Percentiles rank a stretch among this genome's conserved stretches.
phyloP scores from a whole-genome alignment of 2,113 vertebrate species.

The Sceloporus tristichus region DNA sequence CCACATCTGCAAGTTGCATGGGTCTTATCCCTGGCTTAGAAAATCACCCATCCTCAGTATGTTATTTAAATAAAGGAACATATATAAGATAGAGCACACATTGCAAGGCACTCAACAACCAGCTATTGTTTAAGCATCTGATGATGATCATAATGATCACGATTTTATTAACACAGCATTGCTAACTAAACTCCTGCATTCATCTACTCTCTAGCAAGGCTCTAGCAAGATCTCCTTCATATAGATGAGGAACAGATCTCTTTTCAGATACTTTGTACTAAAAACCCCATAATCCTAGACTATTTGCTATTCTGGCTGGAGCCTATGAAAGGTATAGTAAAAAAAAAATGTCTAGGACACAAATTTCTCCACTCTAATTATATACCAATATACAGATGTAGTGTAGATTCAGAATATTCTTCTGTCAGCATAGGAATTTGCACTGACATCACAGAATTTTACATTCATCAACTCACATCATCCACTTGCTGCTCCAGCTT shows the following conservation, averaged over 20 bases:
- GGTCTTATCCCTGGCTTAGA: not conserved
- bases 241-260: not conserved
- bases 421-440: not conserved
- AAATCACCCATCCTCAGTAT: not conserved
- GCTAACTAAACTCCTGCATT: not conserved
- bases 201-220: not conserved
- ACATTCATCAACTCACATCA: constrained; percentile 83
- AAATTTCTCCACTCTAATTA: not conserved
- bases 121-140: not conserved
- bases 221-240: not conserved
- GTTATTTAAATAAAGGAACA: not conserved
- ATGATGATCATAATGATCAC: not conserved
- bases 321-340: not conserved
- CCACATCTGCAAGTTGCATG: too few species aligned
- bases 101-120: not conserved
- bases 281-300: not conserved
- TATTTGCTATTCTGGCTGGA: not conserved
- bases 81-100: not conserved
- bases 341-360: not conserved
- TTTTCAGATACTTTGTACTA: not conserved
- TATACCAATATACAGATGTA: not conserved
- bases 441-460: not conserved
- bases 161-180: not conserved
- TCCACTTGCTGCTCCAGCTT: constrained; percentile 96
- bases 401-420: not conserved